Conservation (phyloP, 2,113 vertebrate genomes). For the Arvicanthis niloticus region DNA sequence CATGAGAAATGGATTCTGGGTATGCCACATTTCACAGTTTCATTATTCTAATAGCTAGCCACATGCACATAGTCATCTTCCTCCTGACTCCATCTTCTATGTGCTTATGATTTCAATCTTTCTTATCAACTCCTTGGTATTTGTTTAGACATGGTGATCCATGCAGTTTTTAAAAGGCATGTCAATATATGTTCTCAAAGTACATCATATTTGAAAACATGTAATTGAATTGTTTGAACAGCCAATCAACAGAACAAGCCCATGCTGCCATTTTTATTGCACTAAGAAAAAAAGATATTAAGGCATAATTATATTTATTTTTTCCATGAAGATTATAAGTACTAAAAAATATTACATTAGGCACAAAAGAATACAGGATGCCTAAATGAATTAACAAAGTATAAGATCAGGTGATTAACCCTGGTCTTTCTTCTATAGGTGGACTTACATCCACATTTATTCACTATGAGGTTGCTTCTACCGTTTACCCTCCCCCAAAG, state of each 20-base stretch:
- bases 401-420: background rate
- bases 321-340: conserved; percentile 8
- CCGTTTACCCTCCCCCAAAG: background rate
- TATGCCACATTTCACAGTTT: background rate
- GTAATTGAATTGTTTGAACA: background rate
- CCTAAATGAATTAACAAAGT: background rate
- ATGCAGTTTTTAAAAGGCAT: background rate
- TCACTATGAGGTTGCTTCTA: background rate
- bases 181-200: background rate
- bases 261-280: background rate
- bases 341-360: background rate
- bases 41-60: background rate
- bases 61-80: background rate
- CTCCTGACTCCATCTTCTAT: background rate
- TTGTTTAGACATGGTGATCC: background rate
- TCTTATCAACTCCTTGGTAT: background rate
- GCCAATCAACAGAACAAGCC: background rate
- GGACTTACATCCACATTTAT: background rate
- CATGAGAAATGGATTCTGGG: background rate
- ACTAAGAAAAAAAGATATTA: background rate
- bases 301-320: background rate
- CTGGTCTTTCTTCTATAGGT: background rate
- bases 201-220: background rate
- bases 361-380: background rate
- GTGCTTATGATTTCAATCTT: background rate